Conservation (phyloP, 2,888 invertebrate genomes). For the Heliconius ethilla region DNA sequence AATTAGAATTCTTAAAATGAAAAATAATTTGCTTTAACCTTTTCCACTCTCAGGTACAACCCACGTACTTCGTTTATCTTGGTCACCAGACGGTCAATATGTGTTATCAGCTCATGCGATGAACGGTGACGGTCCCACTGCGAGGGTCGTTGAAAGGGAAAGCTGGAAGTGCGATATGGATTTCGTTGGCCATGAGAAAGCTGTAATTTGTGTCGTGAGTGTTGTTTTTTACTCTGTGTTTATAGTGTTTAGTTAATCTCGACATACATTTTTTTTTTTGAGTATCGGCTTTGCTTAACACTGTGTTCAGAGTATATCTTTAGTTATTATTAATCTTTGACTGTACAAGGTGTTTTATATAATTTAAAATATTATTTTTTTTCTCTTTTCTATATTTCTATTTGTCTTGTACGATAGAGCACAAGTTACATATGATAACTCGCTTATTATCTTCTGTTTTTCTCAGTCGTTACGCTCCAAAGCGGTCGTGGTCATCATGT, state of each 20-base stretch:
- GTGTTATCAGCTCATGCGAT: slow-evolving; percentile 98
- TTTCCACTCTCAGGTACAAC: slow-evolving; percentile 85
- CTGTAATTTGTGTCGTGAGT: slow-evolving; percentile 94
- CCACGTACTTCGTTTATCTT: slow-evolving; percentile 94
- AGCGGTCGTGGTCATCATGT: no score
- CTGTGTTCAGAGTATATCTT: background rate
- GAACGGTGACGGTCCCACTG: slow-evolving; percentile 98
- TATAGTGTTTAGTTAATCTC: background rate
- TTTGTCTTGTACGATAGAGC: no score
- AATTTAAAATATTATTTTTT: no score
- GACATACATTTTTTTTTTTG: background rate
- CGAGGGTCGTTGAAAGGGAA: slow-evolving; percentile 96
- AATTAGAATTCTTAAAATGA: no score
- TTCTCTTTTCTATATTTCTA: no score
- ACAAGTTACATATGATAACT: no score
- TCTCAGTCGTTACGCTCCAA: no score
- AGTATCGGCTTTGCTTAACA: background rate
- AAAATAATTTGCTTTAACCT: no score
- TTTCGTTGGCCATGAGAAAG: slow-evolving; percentile 98
- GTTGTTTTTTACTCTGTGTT: background rate
- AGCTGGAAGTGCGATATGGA: slow-evolving; percentile 97
- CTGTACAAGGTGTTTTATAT: no score
- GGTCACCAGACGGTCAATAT: slow-evolving; percentile 99
- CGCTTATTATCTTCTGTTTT: no score
- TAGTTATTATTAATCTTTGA: no score